phyloP scores from a whole-genome alignment of 2,888 invertebrate species.

The Tipula confusa region DNA sequence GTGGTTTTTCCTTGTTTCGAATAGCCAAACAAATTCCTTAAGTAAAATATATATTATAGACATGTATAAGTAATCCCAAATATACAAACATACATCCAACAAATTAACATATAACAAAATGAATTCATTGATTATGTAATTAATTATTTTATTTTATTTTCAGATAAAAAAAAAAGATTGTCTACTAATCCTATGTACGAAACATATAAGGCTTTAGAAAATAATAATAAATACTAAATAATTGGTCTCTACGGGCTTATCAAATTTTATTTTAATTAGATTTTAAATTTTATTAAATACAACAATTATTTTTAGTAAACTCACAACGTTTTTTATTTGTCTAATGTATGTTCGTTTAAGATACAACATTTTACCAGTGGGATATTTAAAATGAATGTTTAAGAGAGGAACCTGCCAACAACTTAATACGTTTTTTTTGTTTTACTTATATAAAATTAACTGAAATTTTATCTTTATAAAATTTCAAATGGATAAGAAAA shows the following conservation, averaged over 20 bases:
- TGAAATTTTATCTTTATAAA: too few species aligned
- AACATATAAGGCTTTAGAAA: neutral
- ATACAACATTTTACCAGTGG: neutral
- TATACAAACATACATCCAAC: neutral
- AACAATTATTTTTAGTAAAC: neutral
- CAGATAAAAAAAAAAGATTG: neutral
- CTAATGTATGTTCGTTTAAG: neutral
- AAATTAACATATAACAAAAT: neutral
- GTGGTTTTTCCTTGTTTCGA: neutral
- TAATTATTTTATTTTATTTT: neutral
- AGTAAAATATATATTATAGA: too few species aligned
- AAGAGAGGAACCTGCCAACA: neutral
- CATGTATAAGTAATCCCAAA: neutral
- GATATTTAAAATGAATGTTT: neutral
- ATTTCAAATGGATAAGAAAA: too few species aligned
- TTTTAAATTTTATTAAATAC: slow-evolving; percentile 25
- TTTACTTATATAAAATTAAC: too few species aligned
- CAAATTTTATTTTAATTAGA: slow-evolving; percentile 20
- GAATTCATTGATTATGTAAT: neutral
- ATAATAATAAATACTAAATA: slow-evolving; percentile 3
- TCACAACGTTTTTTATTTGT: neutral
- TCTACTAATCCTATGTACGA: neutral
- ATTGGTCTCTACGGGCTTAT: neutral
- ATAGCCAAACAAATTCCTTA: neutral
- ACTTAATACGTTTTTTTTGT: too few species aligned